Evolutionary conservation across 1,140 invertebrate genomes (phyloP), one percentile per base, ranked within the genome.

Genomic region (Penaeus vannamei): DNA sequence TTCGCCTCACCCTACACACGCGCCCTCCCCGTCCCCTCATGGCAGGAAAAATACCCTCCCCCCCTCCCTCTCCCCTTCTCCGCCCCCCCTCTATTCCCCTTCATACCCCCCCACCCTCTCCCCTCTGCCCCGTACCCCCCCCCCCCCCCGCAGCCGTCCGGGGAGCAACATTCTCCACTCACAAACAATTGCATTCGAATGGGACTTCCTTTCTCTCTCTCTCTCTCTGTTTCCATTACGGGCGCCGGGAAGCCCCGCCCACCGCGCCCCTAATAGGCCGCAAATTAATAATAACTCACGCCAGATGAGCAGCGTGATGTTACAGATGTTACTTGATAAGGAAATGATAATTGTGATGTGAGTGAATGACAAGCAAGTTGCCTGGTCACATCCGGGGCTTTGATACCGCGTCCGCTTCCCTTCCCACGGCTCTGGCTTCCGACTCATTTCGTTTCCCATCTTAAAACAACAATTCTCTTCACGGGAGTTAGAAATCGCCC

Each of bases 321-420:
- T 79, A 79, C 85, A 85, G 84, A 85, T 85, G 84, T 76, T 76
- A 76, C 84, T 86, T 61, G 85, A 86, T 86, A 86, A 86, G 85
- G 85, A 86, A 79, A 86, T 79, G 85, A 77, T 86, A 86, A 86
- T 86, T 79, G 72, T 86, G 60, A 79, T 59, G 69, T 66, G 53
- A 46, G 53, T 86, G 85, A 79, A 79, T 86, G 85, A 86, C 85
- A 86, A 86, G 72, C 72, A 79, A 42, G 29, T 32, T 36, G 83
- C 83, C 61, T 66, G 29, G 61, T 84, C 83, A 84, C 83, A 46
- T 84, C 83, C 83, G 61, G 72, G 61, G 61, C 83, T 84, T 84
- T 84, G 61, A 66, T 69, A 62, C 29, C 61, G 61, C 62, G 61
- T 84, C 59, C 62, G 22, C n/a, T 66, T 66, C 62, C 60, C 72